A percentile compares a stretch with the other conserved stretches of the same genome.
These are phyloP conservation scores for Seriola rivoliana DNA, from an alignment of 2,113 vertebrate species.

Conservation along the genomic window DNA sequence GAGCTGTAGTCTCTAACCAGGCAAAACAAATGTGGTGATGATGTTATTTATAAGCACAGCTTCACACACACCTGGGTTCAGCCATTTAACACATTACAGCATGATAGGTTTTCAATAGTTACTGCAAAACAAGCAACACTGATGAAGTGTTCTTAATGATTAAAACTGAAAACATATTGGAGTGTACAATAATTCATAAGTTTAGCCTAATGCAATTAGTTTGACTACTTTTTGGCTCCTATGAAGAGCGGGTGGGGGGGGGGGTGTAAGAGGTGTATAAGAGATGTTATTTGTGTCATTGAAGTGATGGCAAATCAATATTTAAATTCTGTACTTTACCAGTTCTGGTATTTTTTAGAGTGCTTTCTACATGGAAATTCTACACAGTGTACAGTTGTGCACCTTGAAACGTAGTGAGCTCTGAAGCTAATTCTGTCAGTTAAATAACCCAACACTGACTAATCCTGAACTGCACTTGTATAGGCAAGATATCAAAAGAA, in stretches of 20 bases:
- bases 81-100: slow-evolving; percentile 22
- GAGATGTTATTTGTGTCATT: not conserved
- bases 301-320: not conserved
- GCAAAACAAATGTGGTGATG: slow-evolving; percentile 37
- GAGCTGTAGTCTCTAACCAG: slow-evolving; percentile 31
- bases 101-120: slow-evolving; percentile 32
- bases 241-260: no score
- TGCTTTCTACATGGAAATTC: no score
- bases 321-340: not conserved
- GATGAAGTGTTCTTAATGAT: slow-evolving; percentile 33
- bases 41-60: slow-evolving; percentile 32
- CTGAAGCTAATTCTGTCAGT: not conserved
- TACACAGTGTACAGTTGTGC: no score
- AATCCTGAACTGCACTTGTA: not conserved
- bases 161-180: slow-evolving; percentile 18
- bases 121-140: slow-evolving; percentile 26
- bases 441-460: not conserved
- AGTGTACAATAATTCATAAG: slow-evolving; percentile 7
- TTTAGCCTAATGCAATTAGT: not conserved
- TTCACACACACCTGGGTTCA: slow-evolving; percentile 42
- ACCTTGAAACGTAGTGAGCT: not conserved
- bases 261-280: not conserved
- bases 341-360: no score
- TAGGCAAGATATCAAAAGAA: not conserved
- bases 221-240: not conserved